These are phyloP conservation scores for Ochlodes sylvanus DNA, from an alignment of 2,888 invertebrate genomes.

Conservation along the genomic window DNA sequence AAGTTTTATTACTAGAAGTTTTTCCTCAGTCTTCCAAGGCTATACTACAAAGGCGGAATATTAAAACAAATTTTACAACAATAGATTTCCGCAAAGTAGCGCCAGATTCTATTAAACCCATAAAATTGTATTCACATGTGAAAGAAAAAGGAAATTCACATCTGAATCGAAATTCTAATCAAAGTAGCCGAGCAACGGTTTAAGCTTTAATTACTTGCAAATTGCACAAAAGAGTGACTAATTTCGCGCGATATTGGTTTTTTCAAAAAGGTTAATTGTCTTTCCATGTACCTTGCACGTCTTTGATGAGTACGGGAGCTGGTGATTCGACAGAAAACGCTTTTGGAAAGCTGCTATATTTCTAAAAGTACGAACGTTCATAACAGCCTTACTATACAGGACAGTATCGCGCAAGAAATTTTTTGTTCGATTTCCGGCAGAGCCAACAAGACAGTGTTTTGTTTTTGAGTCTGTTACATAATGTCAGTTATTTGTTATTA, in stretches of 20 bases:
- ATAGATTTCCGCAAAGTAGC: slow-evolving; percentile 1
- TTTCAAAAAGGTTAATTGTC: slow-evolving; percentile 35
- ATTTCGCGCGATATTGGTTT: slow-evolving; percentile 35
- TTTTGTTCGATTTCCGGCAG: no score
- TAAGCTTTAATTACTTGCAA: slow-evolving; percentile 36
- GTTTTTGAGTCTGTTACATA: no score
- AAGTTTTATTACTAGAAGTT: no score
- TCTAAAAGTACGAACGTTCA: not conserved
- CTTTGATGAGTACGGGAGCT: not conserved
- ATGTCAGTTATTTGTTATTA: no score
- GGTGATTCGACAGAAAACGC: slow-evolving; percentile 2
- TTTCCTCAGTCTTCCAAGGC: not conserved
- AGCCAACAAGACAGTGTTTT: no score
- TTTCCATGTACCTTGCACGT: slow-evolving; percentile 17
- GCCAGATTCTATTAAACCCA: slow-evolving; percentile 3
- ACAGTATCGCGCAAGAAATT: no score
- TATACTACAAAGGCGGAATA: not conserved
- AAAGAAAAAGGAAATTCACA: slow-evolving; percentile 9
- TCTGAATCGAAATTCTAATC: slow-evolving; percentile 33
- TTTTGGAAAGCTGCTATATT: not conserved
- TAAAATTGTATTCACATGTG: slow-evolving; percentile 13
- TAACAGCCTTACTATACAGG: no score
- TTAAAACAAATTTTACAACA: not conserved
- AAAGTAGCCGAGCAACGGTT: slow-evolving; percentile 33
- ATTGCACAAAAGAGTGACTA: slow-evolving; percentile 37